These are phyloP conservation scores for Ylistrum balloti DNA, from an alignment of 1,140 invertebrate species.

Conservation along the genomic window DNA sequence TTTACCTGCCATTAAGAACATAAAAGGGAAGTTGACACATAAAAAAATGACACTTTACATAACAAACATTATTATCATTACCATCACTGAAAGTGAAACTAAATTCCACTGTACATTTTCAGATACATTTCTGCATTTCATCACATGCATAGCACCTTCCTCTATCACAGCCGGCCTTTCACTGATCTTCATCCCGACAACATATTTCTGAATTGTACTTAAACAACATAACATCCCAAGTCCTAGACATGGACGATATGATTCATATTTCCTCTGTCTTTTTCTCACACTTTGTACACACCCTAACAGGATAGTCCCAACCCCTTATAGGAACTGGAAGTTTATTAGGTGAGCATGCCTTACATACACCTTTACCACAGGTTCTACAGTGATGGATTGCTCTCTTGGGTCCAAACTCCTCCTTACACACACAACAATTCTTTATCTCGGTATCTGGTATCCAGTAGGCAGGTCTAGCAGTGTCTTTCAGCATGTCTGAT, in stretches of 20 bases:
- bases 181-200: neutral
- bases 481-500: slow-evolving; percentile 89
- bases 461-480: slow-evolving; percentile 91
- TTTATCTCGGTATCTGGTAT: slow-evolving; percentile 88
- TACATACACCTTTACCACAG: slow-evolving; percentile 84
- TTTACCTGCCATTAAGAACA: too few species aligned
- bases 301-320: slow-evolving; percentile 83
- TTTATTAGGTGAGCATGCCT: slow-evolving; percentile 80
- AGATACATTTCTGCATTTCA: neutral
- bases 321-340: slow-evolving; percentile 82
- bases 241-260: neutral
- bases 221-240: neutral
- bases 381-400: slow-evolving; percentile 89
- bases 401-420: slow-evolving; percentile 84
- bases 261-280: slow-evolving; percentile 73
- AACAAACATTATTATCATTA: too few species aligned
- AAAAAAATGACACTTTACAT: too few species aligned
- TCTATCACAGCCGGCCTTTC: neutral
- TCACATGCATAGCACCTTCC: neutral
- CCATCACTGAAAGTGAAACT: too few species aligned
- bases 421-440: slow-evolving; percentile 87
- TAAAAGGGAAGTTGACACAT: too few species aligned
- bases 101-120: too few species aligned
- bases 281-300: slow-evolving; percentile 82
- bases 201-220: neutral